Base-by-base conservation (phyloP, 1,140 invertebrate genomes). In the Camponotus floridanus region DNA sequence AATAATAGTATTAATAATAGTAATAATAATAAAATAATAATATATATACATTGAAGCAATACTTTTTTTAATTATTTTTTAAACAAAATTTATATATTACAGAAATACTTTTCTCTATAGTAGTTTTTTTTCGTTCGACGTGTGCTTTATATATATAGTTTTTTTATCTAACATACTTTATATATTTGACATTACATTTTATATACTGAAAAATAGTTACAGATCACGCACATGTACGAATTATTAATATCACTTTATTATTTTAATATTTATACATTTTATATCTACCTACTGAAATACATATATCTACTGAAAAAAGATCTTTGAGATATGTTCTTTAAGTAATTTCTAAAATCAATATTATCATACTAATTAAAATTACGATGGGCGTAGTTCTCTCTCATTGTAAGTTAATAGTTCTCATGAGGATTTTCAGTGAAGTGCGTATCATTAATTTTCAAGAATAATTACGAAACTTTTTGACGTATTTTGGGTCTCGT, bases 361-460 rank as follows among this genome's bases (percentile, higher is more conserved):
- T 39, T 59, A 59, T 76, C 36, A 26, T 26, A 39, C 11, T 74
- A 7, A 74, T 74, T 21, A 76, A 76, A 59, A 42, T 55, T 57
- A 26, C 39, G 33, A 55, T 31, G 21, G 3, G 18, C 15, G 48
- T 18, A 79, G 11, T 68, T 68, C 18, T 57, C 18, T 57, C 42
- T 70, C 2, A 26, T 18, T 11, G 21, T 2, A 15, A 57, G 45
- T n/a, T 80, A 80, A 57, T 70, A 48, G 9, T 33, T 45, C 18
- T 8, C 36, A 57, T 31, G 36, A 45, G 31, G 64, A 57, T 21
- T 80, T n/a, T 2, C 36, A 26, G 1, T 18, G 48, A 80, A 80
- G 78, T 80, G 48, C 18, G 42, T 80, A 80, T 68, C 76, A n/a
- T 80, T 80, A 80, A 42, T 45, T 42, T 45, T 33, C 51, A 80